Base-by-base conservation (phyloP, 2,797 vertebrate species). In the Labeo calbasu region DNA sequence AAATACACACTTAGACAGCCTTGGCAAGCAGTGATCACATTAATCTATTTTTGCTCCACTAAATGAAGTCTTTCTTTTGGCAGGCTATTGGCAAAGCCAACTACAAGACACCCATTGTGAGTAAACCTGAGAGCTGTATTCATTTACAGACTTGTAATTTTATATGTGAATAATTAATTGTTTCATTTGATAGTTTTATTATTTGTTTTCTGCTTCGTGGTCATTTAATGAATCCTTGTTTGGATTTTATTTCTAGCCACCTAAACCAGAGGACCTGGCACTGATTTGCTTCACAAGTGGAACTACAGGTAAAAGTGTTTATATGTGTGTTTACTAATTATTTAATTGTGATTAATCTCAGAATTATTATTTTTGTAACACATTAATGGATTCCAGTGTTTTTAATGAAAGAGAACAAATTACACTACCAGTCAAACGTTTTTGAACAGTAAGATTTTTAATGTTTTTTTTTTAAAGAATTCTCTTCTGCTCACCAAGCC, bases 201-300 rank as follows among this genome's bases (percentile, higher is more conserved):
- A 7, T 11, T 28, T 32, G 32, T 81, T 59, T 40, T 71, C 28
- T 23, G 13, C 50, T 12, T 53, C 0, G 21, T 28, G 7, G 25
- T 71, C 3, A 48, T 32, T 53, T 14, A 65, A 78, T 78, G 23
- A 40, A 7, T 48, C 10, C 69, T 57, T n/a, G 28, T 40, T 51
- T 40, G 32, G 15, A 4, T 55, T 55, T 10, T 40, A 51, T 59
- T 73, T 77, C 23, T 90, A 99, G 98, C 96, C 96, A 78, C 97
- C 98, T 65, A 93, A 91, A 86, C 93, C 97, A 86, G 96, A 97
- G 43, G 97, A 99, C 90, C 91, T 99, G 48, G 98, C 98, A 36
- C 46, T 99, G 50, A 91, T 99, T 92, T 99, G 98, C 92, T 99
- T 99, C 88, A 99, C 98, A 87, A 99, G 98, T 89, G 98, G 98